phyloP scores from a whole-genome alignment of 2,113 vertebrate genomes.

The Diglossa brunneiventris region DNA sequence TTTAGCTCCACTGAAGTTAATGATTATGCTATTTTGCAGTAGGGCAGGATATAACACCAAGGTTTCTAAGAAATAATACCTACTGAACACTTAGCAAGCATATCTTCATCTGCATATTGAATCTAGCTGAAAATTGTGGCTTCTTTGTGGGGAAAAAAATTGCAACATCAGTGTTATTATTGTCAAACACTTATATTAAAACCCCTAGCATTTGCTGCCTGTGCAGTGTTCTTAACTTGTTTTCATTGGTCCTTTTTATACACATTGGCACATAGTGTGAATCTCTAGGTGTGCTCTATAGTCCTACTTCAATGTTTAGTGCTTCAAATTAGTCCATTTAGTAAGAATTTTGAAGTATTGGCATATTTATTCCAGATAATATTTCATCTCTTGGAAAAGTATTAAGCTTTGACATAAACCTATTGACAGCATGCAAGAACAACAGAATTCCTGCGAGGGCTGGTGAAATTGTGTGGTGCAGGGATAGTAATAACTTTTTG shows the following conservation, averaged over 20 bases:
- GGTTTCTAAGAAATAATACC: background rate
- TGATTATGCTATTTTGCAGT: background rate
- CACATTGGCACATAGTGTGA: background rate
- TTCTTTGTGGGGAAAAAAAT: background rate
- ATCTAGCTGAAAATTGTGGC: background rate
- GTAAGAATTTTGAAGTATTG: conserved; percentile 52
- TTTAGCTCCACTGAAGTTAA: background rate
- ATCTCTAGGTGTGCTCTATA: background rate
- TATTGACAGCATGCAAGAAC: conserved; percentile 55
- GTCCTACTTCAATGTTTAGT: conserved; percentile 27
- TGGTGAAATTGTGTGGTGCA: conserved; percentile 8
- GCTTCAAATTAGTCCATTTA: background rate
- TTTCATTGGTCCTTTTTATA: conserved; percentile 21
- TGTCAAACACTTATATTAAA: background rate
- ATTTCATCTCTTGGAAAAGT: conserved; percentile 58
- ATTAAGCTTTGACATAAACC: conserved; percentile 56
- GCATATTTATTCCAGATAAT: conserved; percentile 56
- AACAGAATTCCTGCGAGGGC: conserved; percentile 11
- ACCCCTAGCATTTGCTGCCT: background rate
- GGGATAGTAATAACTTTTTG: background rate
- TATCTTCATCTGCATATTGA: background rate
- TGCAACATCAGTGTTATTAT: background rate
- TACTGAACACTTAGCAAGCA: background rate
- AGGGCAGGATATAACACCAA: background rate
- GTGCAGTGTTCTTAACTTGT: background rate